Conservation (phyloP, 23 tunicate species). For the Clavelina lepadiformis region DNA sequence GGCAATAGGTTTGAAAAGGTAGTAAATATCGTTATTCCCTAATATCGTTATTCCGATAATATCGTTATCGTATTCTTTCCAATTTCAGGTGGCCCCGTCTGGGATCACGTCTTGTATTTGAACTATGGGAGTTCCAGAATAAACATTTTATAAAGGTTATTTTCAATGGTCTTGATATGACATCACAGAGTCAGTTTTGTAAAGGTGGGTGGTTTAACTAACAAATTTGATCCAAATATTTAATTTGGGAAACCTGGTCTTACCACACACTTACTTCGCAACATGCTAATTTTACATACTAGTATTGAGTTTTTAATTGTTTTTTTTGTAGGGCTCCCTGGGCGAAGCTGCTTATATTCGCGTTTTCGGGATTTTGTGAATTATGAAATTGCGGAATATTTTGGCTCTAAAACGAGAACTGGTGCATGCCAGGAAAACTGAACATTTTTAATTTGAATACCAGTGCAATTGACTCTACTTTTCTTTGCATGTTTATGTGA, state of each 20-base stretch:
- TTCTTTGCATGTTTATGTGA: too few relatives aligned
- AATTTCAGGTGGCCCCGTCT: conserved; percentile 71
- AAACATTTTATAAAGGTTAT: conserved; percentile 32
- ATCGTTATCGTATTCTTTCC: too few relatives aligned
- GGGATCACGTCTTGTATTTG: conserved; percentile 77
- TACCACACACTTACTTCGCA: background rate
- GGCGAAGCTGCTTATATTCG: background rate
- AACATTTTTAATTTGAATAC: too few relatives aligned
- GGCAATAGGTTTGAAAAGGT: background rate
- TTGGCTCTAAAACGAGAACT: background rate
- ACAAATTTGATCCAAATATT: background rate
- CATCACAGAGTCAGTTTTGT: conserved; percentile 28
- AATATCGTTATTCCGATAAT: too few relatives aligned
- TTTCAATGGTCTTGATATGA: conserved; percentile 62
- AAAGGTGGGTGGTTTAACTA: background rate
- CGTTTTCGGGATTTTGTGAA: background rate
- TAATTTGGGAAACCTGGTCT: background rate
- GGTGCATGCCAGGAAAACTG: background rate
- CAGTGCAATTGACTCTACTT: too few relatives aligned
- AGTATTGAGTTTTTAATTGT: background rate
- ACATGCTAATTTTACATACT: background rate
- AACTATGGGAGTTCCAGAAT: conserved; percentile 53
- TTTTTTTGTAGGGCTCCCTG: background rate
- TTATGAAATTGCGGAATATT: background rate
- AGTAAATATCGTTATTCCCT: background rate